phyloP scores from a whole-genome alignment of 1,140 invertebrate genomes.

The Rhagoletis zephyria region DNA sequence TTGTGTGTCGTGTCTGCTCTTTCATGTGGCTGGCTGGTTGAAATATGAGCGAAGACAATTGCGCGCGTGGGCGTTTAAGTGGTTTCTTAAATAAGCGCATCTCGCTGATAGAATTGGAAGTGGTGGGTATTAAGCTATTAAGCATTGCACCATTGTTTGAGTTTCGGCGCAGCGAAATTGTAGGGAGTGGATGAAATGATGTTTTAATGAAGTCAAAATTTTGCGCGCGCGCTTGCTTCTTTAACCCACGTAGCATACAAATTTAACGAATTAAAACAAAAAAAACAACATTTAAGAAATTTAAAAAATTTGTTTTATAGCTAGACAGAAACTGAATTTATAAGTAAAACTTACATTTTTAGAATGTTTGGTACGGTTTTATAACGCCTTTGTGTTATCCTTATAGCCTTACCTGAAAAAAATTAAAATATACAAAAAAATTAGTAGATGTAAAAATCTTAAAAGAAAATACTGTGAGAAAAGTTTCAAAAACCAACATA shows the following conservation, averaged over 20 bases:
- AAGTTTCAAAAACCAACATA: too few species aligned
- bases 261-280: too few species aligned
- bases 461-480: too few species aligned
- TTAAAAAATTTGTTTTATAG: too few species aligned
- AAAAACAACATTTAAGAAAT: too few species aligned
- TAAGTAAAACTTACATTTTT: neutral
- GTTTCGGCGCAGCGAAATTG: neutral
- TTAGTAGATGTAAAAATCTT: neutral
- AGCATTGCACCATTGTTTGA: neutral
- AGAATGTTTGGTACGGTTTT: neutral
- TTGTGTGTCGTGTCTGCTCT: neutral
- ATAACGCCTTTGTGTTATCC: neutral
- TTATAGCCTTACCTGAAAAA: neutral
- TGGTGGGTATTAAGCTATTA: slow-evolving; percentile 37
- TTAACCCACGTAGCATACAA: too few species aligned
- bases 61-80: slow-evolving; percentile 26
- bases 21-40: neutral
- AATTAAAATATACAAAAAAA: neutral
- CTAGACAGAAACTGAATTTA: too few species aligned
- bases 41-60: slow-evolving; percentile 12
- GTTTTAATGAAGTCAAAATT: neutral
- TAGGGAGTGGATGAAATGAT: neutral
- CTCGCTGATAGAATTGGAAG: neutral
- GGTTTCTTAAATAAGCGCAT: slow-evolving; percentile 9
- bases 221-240: too few species aligned